Percentiles rank a stretch among this genome's conserved stretches.
Evolutionary conservation across 2,113 vertebrate species (phyloP).

Genomic region (Phalacrocorax pelagicus): DNA sequence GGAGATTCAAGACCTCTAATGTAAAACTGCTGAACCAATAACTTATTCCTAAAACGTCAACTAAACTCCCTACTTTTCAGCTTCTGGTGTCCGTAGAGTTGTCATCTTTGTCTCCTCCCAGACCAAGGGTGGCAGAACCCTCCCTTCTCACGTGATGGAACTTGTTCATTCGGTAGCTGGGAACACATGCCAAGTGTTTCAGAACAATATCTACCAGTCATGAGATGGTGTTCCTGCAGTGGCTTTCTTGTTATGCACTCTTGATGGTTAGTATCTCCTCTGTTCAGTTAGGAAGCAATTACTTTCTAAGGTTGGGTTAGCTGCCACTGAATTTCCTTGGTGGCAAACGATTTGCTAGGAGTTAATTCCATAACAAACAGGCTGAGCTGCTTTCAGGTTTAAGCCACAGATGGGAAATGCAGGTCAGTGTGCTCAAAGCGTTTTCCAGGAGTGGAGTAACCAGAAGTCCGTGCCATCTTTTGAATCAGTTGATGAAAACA

Average conservation of each 20-base stretch:
- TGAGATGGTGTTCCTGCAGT: background rate
- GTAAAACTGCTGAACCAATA: background rate
- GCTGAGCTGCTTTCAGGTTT: constrained; percentile 14
- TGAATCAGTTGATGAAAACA: constrained; percentile 33
- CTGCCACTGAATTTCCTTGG: constrained; percentile 19
- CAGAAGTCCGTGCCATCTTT: background rate
- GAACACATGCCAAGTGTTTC: background rate
- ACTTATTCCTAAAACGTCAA: background rate
- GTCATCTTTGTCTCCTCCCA: background rate
- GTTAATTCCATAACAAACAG: constrained; percentile 25
- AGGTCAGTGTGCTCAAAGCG: constrained; percentile 33
- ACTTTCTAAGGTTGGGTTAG: background rate
- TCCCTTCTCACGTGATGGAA: background rate
- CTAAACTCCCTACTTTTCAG: background rate
- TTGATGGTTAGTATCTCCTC: background rate
- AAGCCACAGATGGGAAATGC: constrained; percentile 44
- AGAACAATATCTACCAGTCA: background rate
- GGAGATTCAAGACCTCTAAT: background rate
- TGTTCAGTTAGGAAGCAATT: background rate
- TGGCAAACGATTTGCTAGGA: background rate
- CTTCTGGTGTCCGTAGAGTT: background rate
- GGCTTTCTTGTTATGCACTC: background rate
- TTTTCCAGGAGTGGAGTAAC: constrained; percentile 30
- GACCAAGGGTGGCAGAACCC: background rate
- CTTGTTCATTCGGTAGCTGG: background rate